These are phyloP conservation scores for Nesogale talazaci DNA, from an alignment of 2,113 vertebrate genomes.

Conservation along the genomic window DNA sequence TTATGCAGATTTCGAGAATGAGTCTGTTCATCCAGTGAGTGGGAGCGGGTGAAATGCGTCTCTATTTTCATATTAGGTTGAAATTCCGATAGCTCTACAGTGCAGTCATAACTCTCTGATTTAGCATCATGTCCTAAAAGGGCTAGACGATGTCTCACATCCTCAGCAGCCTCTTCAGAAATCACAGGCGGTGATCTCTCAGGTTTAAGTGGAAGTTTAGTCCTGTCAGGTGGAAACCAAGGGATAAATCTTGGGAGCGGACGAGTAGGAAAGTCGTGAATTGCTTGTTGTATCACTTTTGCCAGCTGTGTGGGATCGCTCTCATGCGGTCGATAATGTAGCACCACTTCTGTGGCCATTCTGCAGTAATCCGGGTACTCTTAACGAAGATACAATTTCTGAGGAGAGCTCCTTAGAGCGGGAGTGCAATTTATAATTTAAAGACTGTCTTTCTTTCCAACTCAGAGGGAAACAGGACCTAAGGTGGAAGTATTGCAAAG, in stretches of 20 bases:
- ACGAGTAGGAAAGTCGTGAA: slow-evolving; percentile 77
- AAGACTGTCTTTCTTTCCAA: slow-evolving; percentile 75
- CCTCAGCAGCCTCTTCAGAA: slow-evolving; percentile 69
- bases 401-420: slow-evolving; percentile 65
- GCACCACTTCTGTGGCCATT: slow-evolving; percentile 80
- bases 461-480: slow-evolving; percentile 83
- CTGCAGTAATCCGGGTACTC: slow-evolving; percentile 69
- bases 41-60: slow-evolving; percentile 56
- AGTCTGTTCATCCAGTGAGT: slow-evolving; percentile 56
- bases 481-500: slow-evolving; percentile 87
- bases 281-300: slow-evolving; percentile 71
- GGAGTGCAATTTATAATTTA: slow-evolving; percentile 71
- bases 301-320: slow-evolving; percentile 69
- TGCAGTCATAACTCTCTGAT: slow-evolving; percentile 84
- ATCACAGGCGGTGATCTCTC: slow-evolving; percentile 72
- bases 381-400: slow-evolving; percentile 67
- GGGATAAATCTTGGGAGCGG: slow-evolving; percentile 75
- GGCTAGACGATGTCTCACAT: slow-evolving; percentile 52
- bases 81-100: slow-evolving; percentile 87
- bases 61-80: slow-evolving; percentile 69
- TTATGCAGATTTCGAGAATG: slow-evolving; percentile 68
- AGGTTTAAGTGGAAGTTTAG: slow-evolving; percentile 76
- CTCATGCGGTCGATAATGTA: slow-evolving; percentile 77
- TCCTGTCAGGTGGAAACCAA: slow-evolving; percentile 75
- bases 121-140: slow-evolving; percentile 58